phyloP scores from a whole-genome alignment of 2,797 vertebrate species.

The Vespertilio murinus region DNA sequence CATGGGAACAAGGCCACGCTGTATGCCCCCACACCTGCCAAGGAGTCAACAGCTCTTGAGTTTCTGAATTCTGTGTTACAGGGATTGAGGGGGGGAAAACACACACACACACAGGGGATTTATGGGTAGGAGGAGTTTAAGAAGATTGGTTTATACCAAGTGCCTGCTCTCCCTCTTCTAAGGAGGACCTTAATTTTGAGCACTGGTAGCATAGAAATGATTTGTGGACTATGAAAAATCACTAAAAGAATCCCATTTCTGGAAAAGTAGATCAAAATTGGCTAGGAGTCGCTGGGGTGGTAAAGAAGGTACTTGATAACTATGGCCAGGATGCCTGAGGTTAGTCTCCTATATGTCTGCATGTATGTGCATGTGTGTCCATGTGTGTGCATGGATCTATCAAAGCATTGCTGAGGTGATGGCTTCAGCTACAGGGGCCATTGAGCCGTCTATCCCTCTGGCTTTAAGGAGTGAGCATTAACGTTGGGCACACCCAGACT shows the following conservation, averaged over 20 bases:
- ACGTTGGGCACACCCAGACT: background rate
- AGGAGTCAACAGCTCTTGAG: background rate
- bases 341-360: rapidly evolving
- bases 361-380: rapidly evolving
- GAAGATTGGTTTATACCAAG: background rate
- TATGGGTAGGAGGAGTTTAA: background rate
- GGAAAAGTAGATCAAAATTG: background rate
- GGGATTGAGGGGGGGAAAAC: background rate
- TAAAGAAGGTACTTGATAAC: background rate
- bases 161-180: background rate
- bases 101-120: background rate
- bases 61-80: background rate
- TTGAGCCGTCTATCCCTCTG: background rate
- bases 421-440: background rate
- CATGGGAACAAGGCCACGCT: too few relatives aligned
- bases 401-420: background rate
- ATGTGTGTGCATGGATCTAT: background rate
- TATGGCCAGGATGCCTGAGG: background rate
- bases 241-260: background rate
- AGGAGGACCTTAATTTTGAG: background rate
- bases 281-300: too few relatives aligned
- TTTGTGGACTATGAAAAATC: background rate
- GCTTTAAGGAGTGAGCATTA: background rate
- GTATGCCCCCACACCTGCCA: background rate
- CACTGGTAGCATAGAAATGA: background rate